Base-by-base conservation (phyloP, 2,113 vertebrate species). In the Nesoenas mayeri region DNA sequence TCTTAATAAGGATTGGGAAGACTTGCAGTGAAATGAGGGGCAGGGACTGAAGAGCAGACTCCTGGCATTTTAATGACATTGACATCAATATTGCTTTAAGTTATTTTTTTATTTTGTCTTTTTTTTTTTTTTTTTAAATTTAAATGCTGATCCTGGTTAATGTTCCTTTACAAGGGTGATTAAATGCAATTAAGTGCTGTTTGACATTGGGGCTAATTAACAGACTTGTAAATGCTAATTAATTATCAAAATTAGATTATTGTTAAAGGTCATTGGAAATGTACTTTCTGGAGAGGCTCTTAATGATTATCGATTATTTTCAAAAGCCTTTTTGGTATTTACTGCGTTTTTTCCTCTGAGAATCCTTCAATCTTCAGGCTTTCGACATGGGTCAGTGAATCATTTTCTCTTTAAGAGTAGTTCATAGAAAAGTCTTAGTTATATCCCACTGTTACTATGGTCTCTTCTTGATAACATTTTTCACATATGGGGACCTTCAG, bases 391-490 rank as follows among this genome's bases (percentile, higher is more conserved):
- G 32, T 56, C 91, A 72, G 29, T 66, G 85, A 73, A 38, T 54
- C 66, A 72, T 89, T 87, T 75, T 61, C 50, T 53, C 44, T 71
- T 85, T 70, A 89, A 69, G n/a, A 54, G 4, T 15, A 75, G 40
- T 79, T 89, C 34, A 26, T 81, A 40, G 69, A 17, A 38, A 94
- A 94, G 31, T 58, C 36, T 70, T 57, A 69, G 17, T 61, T 92
- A 50, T 82, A 72, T 79, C 95, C 60, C 22, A n/a, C 66, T 85
- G 87, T 96, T 95, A 91, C 91, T 95, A 38, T 85, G 85, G 72
- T 0, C 94, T 85, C 36, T 70, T n/a, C 50, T 75, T 77, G 54
- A 79, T 75, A 67, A 79, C 84, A 44, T 70, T 79, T 95, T 94
- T 93, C 81, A 61, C 84, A 82, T 89, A 91, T 95, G 87, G 83